Conservation (phyloP, 2,888 invertebrate genomes). For the Pasiphila rectangulata region DNA sequence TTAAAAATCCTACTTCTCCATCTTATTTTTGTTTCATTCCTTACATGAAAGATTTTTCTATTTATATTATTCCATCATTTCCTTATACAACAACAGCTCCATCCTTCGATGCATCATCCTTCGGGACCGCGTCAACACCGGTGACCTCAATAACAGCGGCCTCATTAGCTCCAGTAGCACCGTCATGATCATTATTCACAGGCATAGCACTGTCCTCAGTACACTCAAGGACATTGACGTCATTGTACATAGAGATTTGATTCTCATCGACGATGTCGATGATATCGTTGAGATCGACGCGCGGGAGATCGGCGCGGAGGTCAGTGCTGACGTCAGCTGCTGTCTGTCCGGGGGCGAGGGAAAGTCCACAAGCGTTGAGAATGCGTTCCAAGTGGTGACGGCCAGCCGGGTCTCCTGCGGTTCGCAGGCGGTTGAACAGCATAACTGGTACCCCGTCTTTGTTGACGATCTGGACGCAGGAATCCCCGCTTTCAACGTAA, state of each 20-base stretch:
- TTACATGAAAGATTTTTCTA: too few species aligned
- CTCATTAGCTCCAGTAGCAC: not conserved
- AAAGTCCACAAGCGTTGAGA: not conserved
- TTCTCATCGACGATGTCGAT: too few species aligned
- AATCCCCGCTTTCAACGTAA: slow-evolving; percentile 49
- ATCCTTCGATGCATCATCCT: not conserved
- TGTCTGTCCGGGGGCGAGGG: not conserved
- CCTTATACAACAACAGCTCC: slow-evolving; percentile 5
- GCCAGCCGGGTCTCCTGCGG: not conserved
- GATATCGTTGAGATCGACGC: too few species aligned
- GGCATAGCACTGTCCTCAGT: too few species aligned
- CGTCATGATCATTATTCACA: too few species aligned
- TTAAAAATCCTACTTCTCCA: too few species aligned
- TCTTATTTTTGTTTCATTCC: too few species aligned
- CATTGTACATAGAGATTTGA: too few species aligned
- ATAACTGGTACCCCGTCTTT: slow-evolving; percentile 49
- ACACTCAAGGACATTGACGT: too few species aligned
- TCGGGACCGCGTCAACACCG: not conserved
- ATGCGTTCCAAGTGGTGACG: not conserved
- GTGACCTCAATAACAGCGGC: not conserved
- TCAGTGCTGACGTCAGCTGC: too few species aligned
- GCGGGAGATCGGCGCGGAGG: too few species aligned
- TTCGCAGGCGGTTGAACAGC: slow-evolving; percentile 33
- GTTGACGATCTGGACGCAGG: slow-evolving; percentile 47
- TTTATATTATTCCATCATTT: not conserved